phyloP scores from a whole-genome alignment of 2,888 invertebrate species.

The Caenorhabditis sp. region DNA sequence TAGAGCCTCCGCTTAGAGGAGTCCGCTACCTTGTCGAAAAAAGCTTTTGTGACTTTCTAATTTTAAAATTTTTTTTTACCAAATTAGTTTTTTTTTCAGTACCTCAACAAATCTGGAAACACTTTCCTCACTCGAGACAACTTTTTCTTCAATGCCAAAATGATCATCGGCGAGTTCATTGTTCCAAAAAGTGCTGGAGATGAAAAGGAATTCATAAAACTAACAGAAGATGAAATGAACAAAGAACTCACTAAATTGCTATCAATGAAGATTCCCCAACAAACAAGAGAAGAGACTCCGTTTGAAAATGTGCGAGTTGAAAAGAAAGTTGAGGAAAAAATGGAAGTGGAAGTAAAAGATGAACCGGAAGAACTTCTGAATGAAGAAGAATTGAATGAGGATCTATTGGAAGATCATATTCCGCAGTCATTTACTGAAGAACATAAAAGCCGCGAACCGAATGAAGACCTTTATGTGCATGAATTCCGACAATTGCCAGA shows the following conservation, averaged over 20 bases:
- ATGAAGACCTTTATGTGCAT: constrained; percentile 87
- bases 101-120: constrained; percentile 79
- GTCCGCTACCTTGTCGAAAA: too few relatives aligned
- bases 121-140: constrained; percentile 82
- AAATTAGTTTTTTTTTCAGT: too few relatives aligned
- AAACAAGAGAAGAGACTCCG: not conserved
- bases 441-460: constrained; percentile 78
- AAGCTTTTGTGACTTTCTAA: too few relatives aligned
- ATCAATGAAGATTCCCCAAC: too few relatives aligned
- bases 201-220: constrained; percentile 14
- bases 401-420: constrained; percentile 3
- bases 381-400: constrained; percentile 23
- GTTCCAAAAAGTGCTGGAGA: constrained; percentile 26
- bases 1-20: too few relatives aligned
- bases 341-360: not conserved
- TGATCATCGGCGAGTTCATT: constrained; percentile 88
- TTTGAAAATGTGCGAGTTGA: not conserved
- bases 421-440: constrained; percentile 20
- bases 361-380: constrained; percentile 4
- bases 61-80: too few relatives aligned
- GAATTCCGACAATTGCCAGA: constrained; percentile 74
- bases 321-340: constrained; percentile 3
- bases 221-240: constrained; percentile 25
- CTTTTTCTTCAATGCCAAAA: constrained; percentile 89
- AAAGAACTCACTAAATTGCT: constrained; percentile 77